phyloP scores from a whole-genome alignment of 2,113 vertebrate genomes.

The Barnardius zonarius region DNA sequence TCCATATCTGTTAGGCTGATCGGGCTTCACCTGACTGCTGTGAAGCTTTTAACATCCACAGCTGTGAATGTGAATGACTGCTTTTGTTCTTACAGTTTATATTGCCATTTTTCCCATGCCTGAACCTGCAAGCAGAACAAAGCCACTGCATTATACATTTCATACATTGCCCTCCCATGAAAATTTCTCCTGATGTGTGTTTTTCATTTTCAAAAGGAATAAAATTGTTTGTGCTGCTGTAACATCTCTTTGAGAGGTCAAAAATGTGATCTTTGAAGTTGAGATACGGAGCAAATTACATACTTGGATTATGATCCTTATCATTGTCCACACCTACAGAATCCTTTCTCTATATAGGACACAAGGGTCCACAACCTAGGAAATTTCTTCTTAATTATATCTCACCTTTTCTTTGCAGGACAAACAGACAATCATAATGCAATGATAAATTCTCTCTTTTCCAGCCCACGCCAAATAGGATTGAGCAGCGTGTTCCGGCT shows the following conservation, averaged over 20 bases:
- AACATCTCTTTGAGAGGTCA: not conserved
- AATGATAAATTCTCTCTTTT: not conserved
- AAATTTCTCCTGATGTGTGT: not conserved
- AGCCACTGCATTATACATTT: not conserved
- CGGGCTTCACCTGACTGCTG: not conserved
- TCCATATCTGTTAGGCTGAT: not conserved
- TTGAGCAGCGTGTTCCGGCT: not conserved
- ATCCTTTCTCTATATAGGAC: not conserved
- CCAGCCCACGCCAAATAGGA: not conserved
- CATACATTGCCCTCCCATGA: not conserved
- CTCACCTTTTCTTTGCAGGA: not conserved
- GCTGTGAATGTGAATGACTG: not conserved
- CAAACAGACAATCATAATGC: not conserved
- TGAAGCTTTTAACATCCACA: not conserved
- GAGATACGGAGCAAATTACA: not conserved
- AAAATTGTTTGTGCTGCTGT: not conserved
- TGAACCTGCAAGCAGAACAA: not conserved
- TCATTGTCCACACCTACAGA: too few species aligned
- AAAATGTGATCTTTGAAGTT: not conserved
- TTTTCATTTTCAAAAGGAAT: not conserved
- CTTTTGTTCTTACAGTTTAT: not conserved
- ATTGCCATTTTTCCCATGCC: not conserved
- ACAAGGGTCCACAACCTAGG: not conserved
- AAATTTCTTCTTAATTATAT: not conserved
- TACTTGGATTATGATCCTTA: not conserved